These are phyloP conservation scores for Eupsilia transversa DNA, from an alignment of 2,888 invertebrate genomes.

Conservation along the genomic window DNA sequence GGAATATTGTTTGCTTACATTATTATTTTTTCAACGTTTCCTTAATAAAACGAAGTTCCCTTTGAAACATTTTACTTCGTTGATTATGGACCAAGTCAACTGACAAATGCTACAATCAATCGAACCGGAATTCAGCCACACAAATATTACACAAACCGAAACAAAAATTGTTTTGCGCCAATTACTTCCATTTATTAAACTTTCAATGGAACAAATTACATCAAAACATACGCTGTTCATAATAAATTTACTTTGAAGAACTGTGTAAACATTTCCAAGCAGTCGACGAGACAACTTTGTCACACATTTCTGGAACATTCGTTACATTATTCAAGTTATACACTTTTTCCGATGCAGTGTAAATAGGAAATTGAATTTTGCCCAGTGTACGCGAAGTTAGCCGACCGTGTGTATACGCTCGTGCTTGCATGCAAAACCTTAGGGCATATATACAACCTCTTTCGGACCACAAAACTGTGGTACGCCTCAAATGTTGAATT, in stretches of 20 bases:
- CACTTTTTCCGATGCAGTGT: constrained; percentile 72
- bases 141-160: background rate
- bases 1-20: no score
- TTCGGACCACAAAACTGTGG: background rate
- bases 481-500: background rate
- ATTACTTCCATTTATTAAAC: constrained; percentile 17
- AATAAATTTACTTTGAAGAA: constrained; percentile 53
- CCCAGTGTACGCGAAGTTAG: constrained; percentile 66
- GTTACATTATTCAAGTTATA: constrained; percentile 73
- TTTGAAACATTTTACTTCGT: background rate
- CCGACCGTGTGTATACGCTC: constrained; percentile 62
- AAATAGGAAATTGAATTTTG: constrained; percentile 72
- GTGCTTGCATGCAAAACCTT: constrained; percentile 37
- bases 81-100: background rate
- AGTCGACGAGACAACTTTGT: constrained; percentile 47
- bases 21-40: background rate
- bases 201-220: constrained; percentile 37
- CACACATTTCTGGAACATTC: constrained; percentile 69
- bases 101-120: background rate
- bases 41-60: background rate
- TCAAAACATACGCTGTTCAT: constrained; percentile 66
- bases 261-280: constrained; percentile 30
- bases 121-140: background rate
- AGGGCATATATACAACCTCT: constrained; percentile 13
- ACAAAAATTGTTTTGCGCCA: background rate